These are phyloP conservation scores for Chrysina gloriosa DNA, from an alignment of 2,888 invertebrate genomes.

Conservation along the genomic window DNA sequence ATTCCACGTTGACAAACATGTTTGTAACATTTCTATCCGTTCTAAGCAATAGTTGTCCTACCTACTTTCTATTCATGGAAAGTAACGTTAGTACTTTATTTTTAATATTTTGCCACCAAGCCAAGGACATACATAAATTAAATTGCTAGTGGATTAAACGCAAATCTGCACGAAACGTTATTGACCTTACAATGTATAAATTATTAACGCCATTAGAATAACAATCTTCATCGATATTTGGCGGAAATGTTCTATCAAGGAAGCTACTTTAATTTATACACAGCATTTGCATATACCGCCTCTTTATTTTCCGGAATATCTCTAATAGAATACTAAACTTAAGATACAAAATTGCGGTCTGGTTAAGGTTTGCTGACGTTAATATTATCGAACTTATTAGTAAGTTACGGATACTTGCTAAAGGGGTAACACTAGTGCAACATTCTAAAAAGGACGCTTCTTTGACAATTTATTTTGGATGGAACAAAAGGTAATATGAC, in stretches of 20 bases:
- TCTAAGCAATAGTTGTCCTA: slow-evolving; percentile 3
- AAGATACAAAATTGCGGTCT: too few species aligned
- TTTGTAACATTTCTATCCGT: slow-evolving; percentile 18
- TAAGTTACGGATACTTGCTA: too few species aligned
- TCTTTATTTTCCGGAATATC: neutral
- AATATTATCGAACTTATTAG: too few species aligned
- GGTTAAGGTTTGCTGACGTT: too few species aligned
- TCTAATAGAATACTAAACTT: neutral
- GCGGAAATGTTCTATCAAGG: neutral
- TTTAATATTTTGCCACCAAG: neutral
- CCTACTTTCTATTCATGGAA: slow-evolving; percentile 22
- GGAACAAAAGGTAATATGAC: too few species aligned
- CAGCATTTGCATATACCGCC: neutral
- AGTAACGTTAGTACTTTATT: neutral
- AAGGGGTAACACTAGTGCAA: too few species aligned
- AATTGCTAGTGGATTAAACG: neutral
- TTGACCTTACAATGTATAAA: neutral
- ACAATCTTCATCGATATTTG: neutral
- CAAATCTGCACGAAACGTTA: too few species aligned
- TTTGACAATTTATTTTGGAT: too few species aligned
- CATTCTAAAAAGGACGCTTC: too few species aligned
- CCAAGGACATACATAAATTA: slow-evolving; percentile 8
- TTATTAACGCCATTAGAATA: neutral
- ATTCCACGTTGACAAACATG: neutral
- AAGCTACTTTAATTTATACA: neutral